A percentile compares a stretch with the other conserved stretches of the same genome.
Conservation (phyloP, 2,113 vertebrate species). For the Syrrhaptes paradoxus region DNA sequence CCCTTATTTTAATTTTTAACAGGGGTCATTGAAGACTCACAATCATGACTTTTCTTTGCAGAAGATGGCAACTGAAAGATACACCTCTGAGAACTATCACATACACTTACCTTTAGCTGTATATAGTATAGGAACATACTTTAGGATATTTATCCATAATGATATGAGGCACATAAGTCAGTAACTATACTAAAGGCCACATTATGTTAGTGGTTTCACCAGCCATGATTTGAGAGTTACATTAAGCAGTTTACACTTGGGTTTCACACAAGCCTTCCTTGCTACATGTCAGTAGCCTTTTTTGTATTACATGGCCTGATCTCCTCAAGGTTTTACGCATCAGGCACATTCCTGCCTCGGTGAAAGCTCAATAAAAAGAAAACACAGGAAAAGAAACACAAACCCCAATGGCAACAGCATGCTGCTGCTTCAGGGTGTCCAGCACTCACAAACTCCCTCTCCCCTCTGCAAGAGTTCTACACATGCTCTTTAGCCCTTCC, state of each 20-base stretch:
- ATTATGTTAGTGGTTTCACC: neutral
- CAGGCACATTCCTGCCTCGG: neutral
- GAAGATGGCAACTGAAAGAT: neutral
- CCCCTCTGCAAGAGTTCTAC: neutral
- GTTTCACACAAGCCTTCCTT: neutral
- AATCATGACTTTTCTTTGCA: neutral
- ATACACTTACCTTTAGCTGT: neutral
- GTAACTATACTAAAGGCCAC: neutral
- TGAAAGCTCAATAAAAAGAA: neutral
- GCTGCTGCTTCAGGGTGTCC: neutral
- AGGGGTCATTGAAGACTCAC: neutral
- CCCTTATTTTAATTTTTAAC: neutral
- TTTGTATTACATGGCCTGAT: fast-evolving
- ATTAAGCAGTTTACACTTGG: neutral
- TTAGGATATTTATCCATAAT: neutral
- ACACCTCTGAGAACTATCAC: neutral
- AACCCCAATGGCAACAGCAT: neutral
- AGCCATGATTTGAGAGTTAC: neutral
- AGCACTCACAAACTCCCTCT: neutral
- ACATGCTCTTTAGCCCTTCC: neutral
- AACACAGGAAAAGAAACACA: neutral
- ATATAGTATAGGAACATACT: neutral
- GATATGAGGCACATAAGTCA: neutral
- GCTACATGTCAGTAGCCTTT: fast-evolving
- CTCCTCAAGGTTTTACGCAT: neutral